A percentile compares a stretch with the other conserved stretches of the same genome.
These are phyloP conservation scores for Asobara japonica DNA, from an alignment of 1,140 invertebrate species.

Conservation along the genomic window DNA sequence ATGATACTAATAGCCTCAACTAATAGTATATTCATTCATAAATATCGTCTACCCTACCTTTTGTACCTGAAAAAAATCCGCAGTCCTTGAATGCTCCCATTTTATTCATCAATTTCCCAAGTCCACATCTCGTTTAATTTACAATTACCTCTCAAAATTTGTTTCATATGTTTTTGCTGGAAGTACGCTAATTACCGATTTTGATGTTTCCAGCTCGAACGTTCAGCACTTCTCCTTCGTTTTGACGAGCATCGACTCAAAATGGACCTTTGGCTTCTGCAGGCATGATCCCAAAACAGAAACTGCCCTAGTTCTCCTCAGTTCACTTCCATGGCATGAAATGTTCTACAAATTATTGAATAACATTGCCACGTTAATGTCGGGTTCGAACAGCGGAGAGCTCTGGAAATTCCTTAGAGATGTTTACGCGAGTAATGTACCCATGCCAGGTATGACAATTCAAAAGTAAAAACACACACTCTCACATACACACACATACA, in stretches of 20 bases:
- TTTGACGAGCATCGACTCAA: slow-evolving; percentile 90
- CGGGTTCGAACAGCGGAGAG: slow-evolving; percentile 64
- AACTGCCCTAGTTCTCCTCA: slow-evolving; percentile 81
- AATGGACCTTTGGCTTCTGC: slow-evolving; percentile 96
- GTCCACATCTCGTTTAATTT: too few relatives aligned
- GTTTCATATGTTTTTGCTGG: neutral
- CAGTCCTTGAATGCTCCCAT: too few relatives aligned
- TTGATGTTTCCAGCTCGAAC: slow-evolving; percentile 66
- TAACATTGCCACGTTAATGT: slow-evolving; percentile 70
- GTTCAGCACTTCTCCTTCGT: slow-evolving; percentile 94
- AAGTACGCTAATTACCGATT: neutral
- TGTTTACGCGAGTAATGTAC: slow-evolving; percentile 73
- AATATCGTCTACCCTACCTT: too few relatives aligned
- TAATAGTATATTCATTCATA: too few relatives aligned
- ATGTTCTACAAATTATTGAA: slow-evolving; percentile 86
- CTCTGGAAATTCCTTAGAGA: slow-evolving; percentile 74
- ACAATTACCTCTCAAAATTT: too few relatives aligned
- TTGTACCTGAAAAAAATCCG: too few relatives aligned
- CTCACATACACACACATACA: too few relatives aligned
- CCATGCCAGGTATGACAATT: too few relatives aligned
- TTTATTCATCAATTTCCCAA: too few relatives aligned
- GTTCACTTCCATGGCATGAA: slow-evolving; percentile 94
- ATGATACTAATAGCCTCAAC: neutral
- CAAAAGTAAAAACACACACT: too few relatives aligned
- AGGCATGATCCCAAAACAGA: slow-evolving; percentile 86